These are phyloP conservation scores for Megalopta genalis DNA, from an alignment of 1,140 invertebrate species.

Conservation along the genomic window DNA sequence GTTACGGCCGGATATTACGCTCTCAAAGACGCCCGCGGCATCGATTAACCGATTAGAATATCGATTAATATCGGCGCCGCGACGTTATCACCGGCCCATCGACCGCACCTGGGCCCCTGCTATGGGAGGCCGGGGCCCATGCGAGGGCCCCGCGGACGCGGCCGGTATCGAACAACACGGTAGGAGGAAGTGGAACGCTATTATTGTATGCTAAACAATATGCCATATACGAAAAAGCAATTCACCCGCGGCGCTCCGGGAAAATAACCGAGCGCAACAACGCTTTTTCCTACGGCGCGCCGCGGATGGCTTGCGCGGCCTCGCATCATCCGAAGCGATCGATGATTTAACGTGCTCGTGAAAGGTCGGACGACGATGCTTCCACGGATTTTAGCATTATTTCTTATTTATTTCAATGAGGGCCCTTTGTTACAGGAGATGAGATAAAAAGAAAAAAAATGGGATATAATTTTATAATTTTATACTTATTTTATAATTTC, in stretches of 20 bases:
- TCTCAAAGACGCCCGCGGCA: constrained; percentile 66
- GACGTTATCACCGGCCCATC: constrained; percentile 53
- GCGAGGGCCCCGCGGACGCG: background rate
- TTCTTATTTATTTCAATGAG: too few species aligned
- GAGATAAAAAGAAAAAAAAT: too few species aligned
- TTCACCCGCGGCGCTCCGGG: background rate
- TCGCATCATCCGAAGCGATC: background rate
- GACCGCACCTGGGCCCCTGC: constrained; percentile 37
- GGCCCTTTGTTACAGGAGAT: too few species aligned
- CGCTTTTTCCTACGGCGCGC: too few species aligned
- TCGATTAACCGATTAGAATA: constrained; percentile 73
- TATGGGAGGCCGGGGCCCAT: constrained; percentile 11
- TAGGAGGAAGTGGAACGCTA: constrained; percentile 41
- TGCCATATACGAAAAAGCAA: constrained; percentile 33
- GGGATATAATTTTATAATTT: too few species aligned
- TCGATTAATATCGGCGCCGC: constrained; percentile 71
- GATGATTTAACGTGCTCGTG: background rate
- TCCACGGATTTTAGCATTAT: too few species aligned
- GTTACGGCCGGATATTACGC: constrained; percentile 73
- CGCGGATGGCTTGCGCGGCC: background rate
- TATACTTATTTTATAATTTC: too few species aligned
- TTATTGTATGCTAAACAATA: constrained; percentile 47
- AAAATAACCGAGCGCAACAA: background rate
- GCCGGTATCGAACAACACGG: constrained; percentile 20
- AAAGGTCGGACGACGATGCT: background rate